Evolutionary conservation across 2,888 invertebrate species (phyloP).

Genomic region (Encarsia formosa): DNA sequence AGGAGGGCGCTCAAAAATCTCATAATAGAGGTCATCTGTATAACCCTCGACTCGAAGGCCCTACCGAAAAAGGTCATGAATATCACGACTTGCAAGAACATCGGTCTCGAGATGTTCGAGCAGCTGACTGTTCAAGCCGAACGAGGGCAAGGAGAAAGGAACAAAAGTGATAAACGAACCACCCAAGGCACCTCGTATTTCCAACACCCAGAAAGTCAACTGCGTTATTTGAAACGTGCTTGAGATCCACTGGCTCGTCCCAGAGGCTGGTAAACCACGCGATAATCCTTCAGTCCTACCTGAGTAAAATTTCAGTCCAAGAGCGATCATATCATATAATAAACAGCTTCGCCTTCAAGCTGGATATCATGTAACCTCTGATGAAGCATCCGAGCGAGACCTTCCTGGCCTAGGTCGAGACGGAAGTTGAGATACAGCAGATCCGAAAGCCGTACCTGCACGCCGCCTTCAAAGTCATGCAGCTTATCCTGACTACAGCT

Average conservation of each 20-base stretch:
- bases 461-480: too few species aligned
- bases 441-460: too few species aligned
- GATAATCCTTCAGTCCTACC: slow-evolving; percentile 90
- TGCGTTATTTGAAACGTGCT: slow-evolving; percentile 94
- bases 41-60: slow-evolving; percentile 55
- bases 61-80: slow-evolving; percentile 84
- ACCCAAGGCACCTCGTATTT: slow-evolving; percentile 77
- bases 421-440: too few species aligned
- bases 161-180: slow-evolving; percentile 80
- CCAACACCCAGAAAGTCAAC: slow-evolving; percentile 95
- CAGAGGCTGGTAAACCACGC: slow-evolving; percentile 92
- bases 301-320: slow-evolving; percentile 86
- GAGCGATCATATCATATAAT: slow-evolving; percentile 80
- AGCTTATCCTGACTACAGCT: slow-evolving; percentile 89
- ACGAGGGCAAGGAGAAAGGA: slow-evolving; percentile 85
- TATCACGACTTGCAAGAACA: slow-evolving; percentile 87
- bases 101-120: slow-evolving; percentile 92
- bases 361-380: slow-evolving; percentile 91
- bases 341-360: slow-evolving; percentile 80
- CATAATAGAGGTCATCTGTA: slow-evolving; percentile 98
- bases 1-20: slow-evolving; percentile 94
- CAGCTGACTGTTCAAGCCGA: slow-evolving; percentile 87
- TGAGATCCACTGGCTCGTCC: slow-evolving; percentile 79
- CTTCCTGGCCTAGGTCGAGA: slow-evolving; percentile 92
- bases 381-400: slow-evolving; percentile 98